Conservation (phyloP, 2,797 vertebrate genomes). For the Malacoraja senta region DNA sequence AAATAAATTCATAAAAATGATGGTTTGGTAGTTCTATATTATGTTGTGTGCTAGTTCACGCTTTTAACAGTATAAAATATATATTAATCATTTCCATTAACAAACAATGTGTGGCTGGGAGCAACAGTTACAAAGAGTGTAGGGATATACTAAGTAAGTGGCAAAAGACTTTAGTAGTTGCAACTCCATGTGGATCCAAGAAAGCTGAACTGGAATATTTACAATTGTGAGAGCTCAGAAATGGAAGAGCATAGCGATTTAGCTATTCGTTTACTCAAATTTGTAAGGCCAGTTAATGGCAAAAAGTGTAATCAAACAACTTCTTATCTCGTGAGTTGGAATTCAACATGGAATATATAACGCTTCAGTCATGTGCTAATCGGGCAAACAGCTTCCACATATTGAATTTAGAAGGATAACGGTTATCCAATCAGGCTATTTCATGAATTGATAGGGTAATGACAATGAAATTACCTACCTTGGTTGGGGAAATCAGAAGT, state of each 20-base stretch:
- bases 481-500: background rate
- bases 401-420: background rate
- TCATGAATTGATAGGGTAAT: background rate
- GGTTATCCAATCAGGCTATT: background rate
- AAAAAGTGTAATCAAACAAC: background rate
- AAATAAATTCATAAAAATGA: background rate
- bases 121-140: background rate
- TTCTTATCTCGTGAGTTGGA: background rate
- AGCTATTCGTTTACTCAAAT: background rate
- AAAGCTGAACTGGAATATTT: background rate
- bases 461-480: background rate
- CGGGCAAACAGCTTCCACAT: background rate
- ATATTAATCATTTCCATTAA: background rate
- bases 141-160: background rate
- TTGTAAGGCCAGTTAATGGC: background rate
- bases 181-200: background rate
- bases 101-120: background rate
- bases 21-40: background rate
- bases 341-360: background rate
- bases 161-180: background rate
- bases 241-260: background rate
- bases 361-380: background rate
- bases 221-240: background rate
- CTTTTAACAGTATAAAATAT: constrained; percentile 19
- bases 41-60: background rate